Percentiles rank a stretch among this genome's conserved stretches.
Conservation (phyloP, 2,797 vertebrate species). For the Eurystomus glaucurus region DNA sequence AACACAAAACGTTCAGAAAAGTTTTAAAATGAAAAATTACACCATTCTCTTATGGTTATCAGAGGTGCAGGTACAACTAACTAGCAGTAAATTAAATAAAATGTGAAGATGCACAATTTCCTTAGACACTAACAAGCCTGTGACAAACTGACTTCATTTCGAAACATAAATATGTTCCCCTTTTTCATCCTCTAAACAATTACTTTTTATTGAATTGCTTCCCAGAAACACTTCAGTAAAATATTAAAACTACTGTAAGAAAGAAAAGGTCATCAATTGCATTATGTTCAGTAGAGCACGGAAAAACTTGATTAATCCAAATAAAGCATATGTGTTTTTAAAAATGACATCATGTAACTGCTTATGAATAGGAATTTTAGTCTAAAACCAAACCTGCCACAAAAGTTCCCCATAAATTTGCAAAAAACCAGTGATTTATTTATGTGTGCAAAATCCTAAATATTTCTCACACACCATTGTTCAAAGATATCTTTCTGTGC, state of each 20-base stretch:
- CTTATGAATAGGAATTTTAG: neutral
- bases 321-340: neutral
- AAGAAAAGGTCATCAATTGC: slow-evolving; percentile 4
- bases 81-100: neutral
- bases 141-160: neutral
- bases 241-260: neutral
- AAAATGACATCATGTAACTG: neutral
- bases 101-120: neutral
- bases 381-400: neutral
- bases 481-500: neutral
- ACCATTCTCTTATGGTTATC: neutral
- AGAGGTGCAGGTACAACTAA: neutral
- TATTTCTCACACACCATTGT: neutral
- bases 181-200: neutral
- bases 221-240: neutral
- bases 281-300: neutral
- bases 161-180: neutral
- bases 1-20: neutral
- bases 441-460: neutral
- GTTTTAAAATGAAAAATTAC: neutral
- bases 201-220: neutral
- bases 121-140: neutral
- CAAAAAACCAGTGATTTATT: neutral
- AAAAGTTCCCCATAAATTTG: neutral
- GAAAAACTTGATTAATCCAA: neutral